Evolutionary conservation across 1,140 invertebrate species (phyloP).

Genomic region (Colletes gigas): DNA sequence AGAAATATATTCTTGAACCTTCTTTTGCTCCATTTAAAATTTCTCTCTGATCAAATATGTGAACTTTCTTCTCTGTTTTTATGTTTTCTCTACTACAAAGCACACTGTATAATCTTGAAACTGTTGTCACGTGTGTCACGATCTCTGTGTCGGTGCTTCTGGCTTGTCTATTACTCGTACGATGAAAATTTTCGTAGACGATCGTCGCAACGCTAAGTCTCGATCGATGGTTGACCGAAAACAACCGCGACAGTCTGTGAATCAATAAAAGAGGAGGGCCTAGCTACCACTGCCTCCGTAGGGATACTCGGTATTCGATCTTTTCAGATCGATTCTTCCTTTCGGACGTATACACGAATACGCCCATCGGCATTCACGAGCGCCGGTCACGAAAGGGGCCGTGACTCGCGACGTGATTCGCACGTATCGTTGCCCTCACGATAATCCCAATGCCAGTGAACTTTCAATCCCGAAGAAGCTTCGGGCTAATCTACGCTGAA

Average conservation of each 20-base stretch:
- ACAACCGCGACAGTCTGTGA: conserved; percentile 52
- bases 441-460: conserved; percentile 76
- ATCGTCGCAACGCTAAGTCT: conserved; percentile 22
- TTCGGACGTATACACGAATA: conserved; percentile 75
- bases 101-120: too few relatives aligned
- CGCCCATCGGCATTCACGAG: conserved; percentile 78
- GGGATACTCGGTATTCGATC: conserved; percentile 46
- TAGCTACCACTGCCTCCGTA: conserved; percentile 69
- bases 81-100: too few relatives aligned
- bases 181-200: background rate
- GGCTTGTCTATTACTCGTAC: background rate
- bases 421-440: conserved; percentile 75
- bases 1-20: too few relatives aligned
- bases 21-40: too few relatives aligned
- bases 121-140: too few relatives aligned
- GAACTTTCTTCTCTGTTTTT: too few relatives aligned
- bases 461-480: conserved; percentile 71
- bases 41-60: too few relatives aligned
- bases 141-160: too few relatives aligned
- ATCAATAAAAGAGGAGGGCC: conserved; percentile 55
- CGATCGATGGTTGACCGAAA: conserved; percentile 27
- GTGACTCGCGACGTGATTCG: conserved; percentile 74
- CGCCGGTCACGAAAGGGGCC: conserved; percentile 76
- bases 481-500: conserved; percentile 53
- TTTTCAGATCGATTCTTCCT: conserved; percentile 61